A percentile compares a stretch with the other conserved stretches of the same genome.
These are phyloP conservation scores for Apotomis capreana DNA, from an alignment of 2,888 invertebrate genomes.

Conservation along the genomic window DNA sequence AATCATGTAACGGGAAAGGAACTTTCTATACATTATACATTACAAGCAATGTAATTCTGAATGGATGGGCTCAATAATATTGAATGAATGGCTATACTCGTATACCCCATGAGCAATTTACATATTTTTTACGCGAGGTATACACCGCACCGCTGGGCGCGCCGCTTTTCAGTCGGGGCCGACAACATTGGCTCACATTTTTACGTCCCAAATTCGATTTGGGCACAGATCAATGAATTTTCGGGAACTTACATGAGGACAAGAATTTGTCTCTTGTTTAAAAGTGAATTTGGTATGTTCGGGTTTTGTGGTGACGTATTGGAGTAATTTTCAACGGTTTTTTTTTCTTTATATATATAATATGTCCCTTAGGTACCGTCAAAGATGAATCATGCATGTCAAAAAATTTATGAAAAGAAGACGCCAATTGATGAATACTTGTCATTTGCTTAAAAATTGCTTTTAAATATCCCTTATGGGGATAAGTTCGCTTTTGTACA, in stretches of 20 bases:
- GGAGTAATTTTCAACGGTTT: no score
- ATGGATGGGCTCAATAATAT: slow-evolving; percentile 26
- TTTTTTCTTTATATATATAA: no score
- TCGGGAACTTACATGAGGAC: slow-evolving; percentile 14
- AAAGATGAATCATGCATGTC: no score
- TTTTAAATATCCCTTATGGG: no score
- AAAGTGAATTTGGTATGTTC: neutral
- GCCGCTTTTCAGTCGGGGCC: slow-evolving; percentile 30
- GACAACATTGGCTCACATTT: slow-evolving; percentile 37
- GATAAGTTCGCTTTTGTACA: no score
- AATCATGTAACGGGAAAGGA: neutral
- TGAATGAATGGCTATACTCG: slow-evolving; percentile 23
- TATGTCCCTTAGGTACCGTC: no score
- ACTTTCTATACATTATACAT: neutral
- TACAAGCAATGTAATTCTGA: slow-evolving; percentile 23
- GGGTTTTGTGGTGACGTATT: neutral
- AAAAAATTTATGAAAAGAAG: no score
- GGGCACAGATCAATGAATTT: slow-evolving; percentile 29
- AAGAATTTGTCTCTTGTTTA: slow-evolving; percentile 20
- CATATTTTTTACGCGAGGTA: slow-evolving; percentile 31
- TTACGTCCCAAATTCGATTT: slow-evolving; percentile 34
- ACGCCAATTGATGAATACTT: no score
- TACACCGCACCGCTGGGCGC: slow-evolving; percentile 13
- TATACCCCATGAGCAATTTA: slow-evolving; percentile 27
- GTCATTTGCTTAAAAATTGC: no score